Base-by-base conservation (phyloP, 2,888 invertebrate species). In the Drosophila pegasa region DNA sequence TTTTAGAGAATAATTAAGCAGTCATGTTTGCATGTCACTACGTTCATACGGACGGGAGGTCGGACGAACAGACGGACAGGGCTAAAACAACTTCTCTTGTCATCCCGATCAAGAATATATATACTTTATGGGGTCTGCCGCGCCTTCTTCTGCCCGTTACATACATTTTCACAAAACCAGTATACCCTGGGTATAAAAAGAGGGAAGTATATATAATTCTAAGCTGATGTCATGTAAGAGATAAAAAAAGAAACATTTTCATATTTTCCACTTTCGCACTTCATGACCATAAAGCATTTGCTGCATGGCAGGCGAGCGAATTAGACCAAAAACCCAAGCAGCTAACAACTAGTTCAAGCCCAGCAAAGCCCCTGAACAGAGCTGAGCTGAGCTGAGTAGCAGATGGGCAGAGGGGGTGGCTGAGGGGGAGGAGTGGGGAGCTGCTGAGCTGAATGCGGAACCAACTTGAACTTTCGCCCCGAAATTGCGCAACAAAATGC, bases 221-320 rank as follows among this genome's bases (percentile, higher is more conserved):
- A 66, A 59, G 61, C 55, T 73, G 78, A 77, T 73, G 54, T 31
- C 20, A 45, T 60, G 38, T 31, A 40, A 9, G 18, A 64, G 75
- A 74, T 63, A 74, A 69, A 68, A 78, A 75, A 20, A 41, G n/a
- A 45, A 45, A 45, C 64, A 55, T 71, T 71, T 74, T 83, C 88
- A 87, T 87, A 88, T 87, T 85, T 88, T 87, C 83, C 83, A 87
- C 76, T 82, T 84, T 89, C 86, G 74, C 84, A 85, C 89, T 85
- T 88, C 88, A 85, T 88, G 80, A 89, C 82, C 80, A 87, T 85
- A 85, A 85, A 83, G 64, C 88, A 83, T 88, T 83, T 84, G 78
- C 55, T 66, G 63, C 62, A 83, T 70, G 69, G 67, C 71, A 51
- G 81, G 63, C 88, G 56, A 80, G 80, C 87, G 75, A 87, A 82